Conservation (phyloP, 2,113 vertebrate genomes). For the Speoplatyrhinus poulsoni region DNA sequence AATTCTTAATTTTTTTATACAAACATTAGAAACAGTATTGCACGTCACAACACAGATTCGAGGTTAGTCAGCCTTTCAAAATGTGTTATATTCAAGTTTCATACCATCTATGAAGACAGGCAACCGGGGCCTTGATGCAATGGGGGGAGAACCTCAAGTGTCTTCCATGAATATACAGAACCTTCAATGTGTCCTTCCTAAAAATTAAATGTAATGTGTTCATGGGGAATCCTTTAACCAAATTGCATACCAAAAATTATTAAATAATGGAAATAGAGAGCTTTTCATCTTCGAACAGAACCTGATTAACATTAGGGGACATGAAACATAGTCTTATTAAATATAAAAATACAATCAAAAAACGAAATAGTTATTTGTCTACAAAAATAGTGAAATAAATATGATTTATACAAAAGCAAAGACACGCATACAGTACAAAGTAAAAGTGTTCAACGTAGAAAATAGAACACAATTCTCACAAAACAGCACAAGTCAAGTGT, state of each 20-base stretch:
- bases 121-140: constrained; percentile 92
- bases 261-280: constrained; percentile 57
- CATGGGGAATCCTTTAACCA: constrained; percentile 59
- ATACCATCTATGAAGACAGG: constrained; percentile 96
- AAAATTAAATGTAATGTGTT: constrained; percentile 79
- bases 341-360: constrained; percentile 99
- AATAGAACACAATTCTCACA: constrained; percentile 80
- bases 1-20: constrained; percentile 97
- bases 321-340: constrained; percentile 80
- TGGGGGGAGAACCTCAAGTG: constrained; percentile 97
- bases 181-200: constrained; percentile 94
- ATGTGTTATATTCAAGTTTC: constrained; percentile 99
- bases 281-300: constrained; percentile 83
- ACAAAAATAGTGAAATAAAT: constrained; percentile 99
- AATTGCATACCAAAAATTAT: constrained; percentile 62
- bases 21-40: constrained; percentile 99
- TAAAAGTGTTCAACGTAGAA: constrained; percentile 93
- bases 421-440: constrained; percentile 66
- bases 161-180: constrained; percentile 98
- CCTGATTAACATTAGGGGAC: constrained; percentile 83
- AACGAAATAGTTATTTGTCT: constrained; percentile 90
- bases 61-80: constrained; percentile 99
- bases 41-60: constrained; percentile 99
- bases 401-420: constrained; percentile 90
- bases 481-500: constrained; percentile 78